Evolutionary conservation across 2,797 vertebrate genomes (phyloP), one percentile per base, ranked within the genome.

Genomic region (Myotis findleyi): DNA sequence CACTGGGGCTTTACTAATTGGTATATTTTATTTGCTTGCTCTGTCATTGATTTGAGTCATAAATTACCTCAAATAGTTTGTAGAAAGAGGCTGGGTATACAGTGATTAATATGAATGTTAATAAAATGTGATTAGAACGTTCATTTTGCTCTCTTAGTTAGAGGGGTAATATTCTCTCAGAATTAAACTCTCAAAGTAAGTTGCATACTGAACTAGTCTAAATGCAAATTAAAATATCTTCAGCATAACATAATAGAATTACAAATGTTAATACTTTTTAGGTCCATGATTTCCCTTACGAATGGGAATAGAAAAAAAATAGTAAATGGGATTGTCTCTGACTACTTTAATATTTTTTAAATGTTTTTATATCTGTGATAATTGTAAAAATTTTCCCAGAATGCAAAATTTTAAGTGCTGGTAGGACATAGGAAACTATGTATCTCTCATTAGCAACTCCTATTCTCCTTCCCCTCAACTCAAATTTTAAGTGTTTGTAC

Each of bases 401-500:
- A 81, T 49, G 16, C 10, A 71, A 71, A 83, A 17, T 33, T 66
- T 87, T 80, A 51, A 68, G 49, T 83, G 38, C 27, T 94, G 33
- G 4, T 59, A 27, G 66, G 69, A 83, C 9, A 57, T 59, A 83
- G 62, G 59, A 62, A 30, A 30, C 59, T 62, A 62, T 62, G 59
- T 30, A 62, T 62, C 59, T 62, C 59, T 62, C 59, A 30, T 62
- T 62, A 62, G 30, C 27, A 62, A 27, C 13, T 30, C 59, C 27
- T 62, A 4, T 62, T 62, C 27, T 62, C 13, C 27, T 12, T 62
- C 27, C 27, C 27, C 59, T n/a, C 51, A 82, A 57, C 64, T 73
- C 33, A 75, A 36, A 85, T 81, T 93, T 93, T 85, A 95, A 88
- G 4, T 71, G 80, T 49, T 81, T 64, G 20, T 55, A 72, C 21